Evolutionary conservation across 2,113 vertebrate species (phyloP).

Genomic region (Oryzias melastigma): DNA sequence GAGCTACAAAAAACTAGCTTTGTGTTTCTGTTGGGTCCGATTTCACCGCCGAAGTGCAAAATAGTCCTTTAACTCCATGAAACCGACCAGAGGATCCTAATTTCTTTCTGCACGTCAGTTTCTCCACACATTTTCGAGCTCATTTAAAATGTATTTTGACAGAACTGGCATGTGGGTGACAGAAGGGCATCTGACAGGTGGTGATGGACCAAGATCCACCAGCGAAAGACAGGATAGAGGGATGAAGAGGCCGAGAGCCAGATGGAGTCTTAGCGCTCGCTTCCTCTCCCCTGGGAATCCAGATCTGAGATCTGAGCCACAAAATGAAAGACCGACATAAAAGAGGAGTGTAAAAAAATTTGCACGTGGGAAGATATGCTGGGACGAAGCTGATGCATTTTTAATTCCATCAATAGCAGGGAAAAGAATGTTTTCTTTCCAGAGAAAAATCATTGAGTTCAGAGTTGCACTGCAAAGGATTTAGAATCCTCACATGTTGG

Average conservation of each 20-base stretch:
- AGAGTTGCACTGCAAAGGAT: neutral
- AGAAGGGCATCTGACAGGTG: conserved; percentile 67
- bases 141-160: conserved; percentile 34
- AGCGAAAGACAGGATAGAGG: conserved; percentile 31
- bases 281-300: conserved; percentile 44
- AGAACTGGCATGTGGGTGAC: conserved; percentile 20
- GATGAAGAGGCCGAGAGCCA: conserved; percentile 52
- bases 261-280: conserved; percentile 59
- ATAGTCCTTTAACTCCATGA: neutral
- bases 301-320: conserved; percentile 55
- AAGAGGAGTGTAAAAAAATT: conserved; percentile 7
- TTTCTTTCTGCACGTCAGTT: conserved; percentile 17
- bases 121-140: conserved; percentile 28
- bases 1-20: no score
- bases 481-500: neutral
- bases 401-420: neutral
- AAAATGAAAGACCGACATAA: conserved; percentile 41
- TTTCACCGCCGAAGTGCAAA: no score
- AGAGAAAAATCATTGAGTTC: no score
- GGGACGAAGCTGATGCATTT: no score
- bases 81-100: neutral
- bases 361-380: conserved; percentile 1
- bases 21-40: no score
- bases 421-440: no score
- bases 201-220: conserved; percentile 60